Percentiles rank a stretch among this genome's conserved stretches.
phyloP scores from a whole-genome alignment of 1,140 invertebrate genomes.

The Battus philenor region DNA sequence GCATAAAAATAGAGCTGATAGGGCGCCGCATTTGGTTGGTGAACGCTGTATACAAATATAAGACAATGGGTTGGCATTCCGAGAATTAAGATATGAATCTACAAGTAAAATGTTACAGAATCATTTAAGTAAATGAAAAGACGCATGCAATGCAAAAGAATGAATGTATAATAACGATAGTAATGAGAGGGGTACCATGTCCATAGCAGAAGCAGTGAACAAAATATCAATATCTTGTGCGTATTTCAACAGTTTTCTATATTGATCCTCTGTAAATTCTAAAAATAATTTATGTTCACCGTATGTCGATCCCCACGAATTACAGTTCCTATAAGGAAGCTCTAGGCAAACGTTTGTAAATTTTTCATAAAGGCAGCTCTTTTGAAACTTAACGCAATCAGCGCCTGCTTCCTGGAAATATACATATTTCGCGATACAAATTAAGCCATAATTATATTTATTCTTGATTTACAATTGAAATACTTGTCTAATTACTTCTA shows the following conservation, averaged over 20 bases:
- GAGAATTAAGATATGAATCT: too few species aligned
- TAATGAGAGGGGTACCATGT: slow-evolving; percentile 76
- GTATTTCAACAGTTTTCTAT: slow-evolving; percentile 80
- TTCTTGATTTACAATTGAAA: too few species aligned
- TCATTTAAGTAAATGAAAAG: too few species aligned
- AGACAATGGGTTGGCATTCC: too few species aligned
- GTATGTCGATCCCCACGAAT: slow-evolving; percentile 87
- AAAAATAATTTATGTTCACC: slow-evolving; percentile 85
- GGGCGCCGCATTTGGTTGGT: too few species aligned
- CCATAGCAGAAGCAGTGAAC: slow-evolving; percentile 89
- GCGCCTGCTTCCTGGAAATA: slow-evolving; percentile 82
- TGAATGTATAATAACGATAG: neutral
- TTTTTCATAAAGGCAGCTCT: slow-evolving; percentile 81
- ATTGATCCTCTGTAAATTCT: slow-evolving; percentile 83
- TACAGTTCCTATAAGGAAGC: slow-evolving; percentile 78
- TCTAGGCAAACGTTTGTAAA: slow-evolving; percentile 81
- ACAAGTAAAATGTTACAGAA: too few species aligned
- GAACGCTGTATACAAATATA: too few species aligned
- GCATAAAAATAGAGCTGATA: too few species aligned
- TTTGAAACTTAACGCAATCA: slow-evolving; percentile 92
- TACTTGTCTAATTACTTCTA: too few species aligned
- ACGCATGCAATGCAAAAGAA: too few species aligned
- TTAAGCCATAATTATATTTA: too few species aligned
- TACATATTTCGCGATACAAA: too few species aligned
- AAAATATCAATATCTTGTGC: slow-evolving; percentile 78